Evolutionary conservation across 1,140 invertebrate species (phyloP).

Genomic region (Chrysoperla carnea): DNA sequence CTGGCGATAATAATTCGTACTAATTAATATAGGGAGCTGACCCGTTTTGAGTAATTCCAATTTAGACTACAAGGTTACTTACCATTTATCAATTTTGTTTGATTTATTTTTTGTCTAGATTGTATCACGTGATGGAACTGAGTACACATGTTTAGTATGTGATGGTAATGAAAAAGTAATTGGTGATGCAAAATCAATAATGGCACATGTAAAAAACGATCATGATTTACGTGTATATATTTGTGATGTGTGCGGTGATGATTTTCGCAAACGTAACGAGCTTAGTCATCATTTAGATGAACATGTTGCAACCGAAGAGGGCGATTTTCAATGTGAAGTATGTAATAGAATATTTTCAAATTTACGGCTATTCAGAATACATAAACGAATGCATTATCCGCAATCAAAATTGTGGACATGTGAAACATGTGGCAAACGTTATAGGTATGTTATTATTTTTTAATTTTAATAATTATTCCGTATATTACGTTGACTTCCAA

Average conservation of each 20-base stretch:
- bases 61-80: too few relatives aligned
- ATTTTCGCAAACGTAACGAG: slow-evolving; percentile 40
- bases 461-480: not conserved
- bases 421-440: slow-evolving; percentile 41
- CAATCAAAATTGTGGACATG: slow-evolving; percentile 43
- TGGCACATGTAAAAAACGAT: slow-evolving; percentile 33
- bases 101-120: slow-evolving; percentile 22
- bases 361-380: slow-evolving; percentile 37
- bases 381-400: slow-evolving; percentile 40
- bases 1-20: too few relatives aligned
- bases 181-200: slow-evolving; percentile 36
- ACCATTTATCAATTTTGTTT: too few relatives aligned
- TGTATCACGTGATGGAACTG: slow-evolving; percentile 27
- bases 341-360: slow-evolving; percentile 45
- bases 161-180: slow-evolving; percentile 24
- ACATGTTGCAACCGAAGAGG: slow-evolving; percentile 36
- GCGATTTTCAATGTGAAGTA: slow-evolving; percentile 43
- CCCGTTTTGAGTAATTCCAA: too few relatives aligned
- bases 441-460: slow-evolving; percentile 22
- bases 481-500: not conserved
- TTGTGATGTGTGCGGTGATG: slow-evolving; percentile 48
- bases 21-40: too few relatives aligned
- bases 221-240: slow-evolving; percentile 48
- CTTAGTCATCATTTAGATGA: slow-evolving; percentile 44
- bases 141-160: slow-evolving; percentile 41